A percentile compares a stretch with the other conserved stretches of the same genome.
phyloP scores from a whole-genome alignment of 1,140 invertebrate genomes.

The Ceratosolen fusciceps region DNA sequence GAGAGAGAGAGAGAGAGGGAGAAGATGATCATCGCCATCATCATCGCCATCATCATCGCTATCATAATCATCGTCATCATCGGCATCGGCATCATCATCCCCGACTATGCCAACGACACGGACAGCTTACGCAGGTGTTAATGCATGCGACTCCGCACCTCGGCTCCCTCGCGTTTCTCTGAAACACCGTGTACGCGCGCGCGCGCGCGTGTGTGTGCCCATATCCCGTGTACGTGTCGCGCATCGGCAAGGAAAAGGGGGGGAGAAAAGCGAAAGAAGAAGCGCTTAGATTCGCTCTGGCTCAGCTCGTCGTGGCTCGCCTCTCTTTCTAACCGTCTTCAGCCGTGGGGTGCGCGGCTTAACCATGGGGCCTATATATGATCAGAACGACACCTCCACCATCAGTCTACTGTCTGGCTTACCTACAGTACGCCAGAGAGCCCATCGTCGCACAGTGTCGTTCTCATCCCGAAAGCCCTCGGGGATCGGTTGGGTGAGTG shows the following conservation, averaged over 20 bases:
- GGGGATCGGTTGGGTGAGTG: slow-evolving; percentile 65
- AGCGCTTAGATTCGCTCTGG: slow-evolving; percentile 42
- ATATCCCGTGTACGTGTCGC: not conserved
- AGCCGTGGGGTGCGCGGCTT: slow-evolving; percentile 24
- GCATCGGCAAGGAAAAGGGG: not conserved
- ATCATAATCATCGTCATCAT: slow-evolving; percentile 14
- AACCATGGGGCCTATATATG: slow-evolving; percentile 63
- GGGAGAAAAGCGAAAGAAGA: slow-evolving; percentile 22
- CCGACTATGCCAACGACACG: slow-evolving; percentile 19
- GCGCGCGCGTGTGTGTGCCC: not conserved
- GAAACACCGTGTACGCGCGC: not conserved
- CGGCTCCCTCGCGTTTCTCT: no score
- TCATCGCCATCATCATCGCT: slow-evolving; percentile 35
- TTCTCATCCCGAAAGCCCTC: slow-evolving; percentile 42
- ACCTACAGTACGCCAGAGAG: slow-evolving; percentile 51
- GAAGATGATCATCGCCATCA: slow-evolving; percentile 23
- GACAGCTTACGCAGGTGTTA: no score
- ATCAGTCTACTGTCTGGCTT: slow-evolving; percentile 68
- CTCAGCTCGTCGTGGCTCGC: not conserved
- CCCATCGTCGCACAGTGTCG: slow-evolving; percentile 19
- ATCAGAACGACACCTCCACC: slow-evolving; percentile 63
- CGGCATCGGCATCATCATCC: slow-evolving; percentile 22
- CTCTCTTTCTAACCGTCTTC: slow-evolving; percentile 52
- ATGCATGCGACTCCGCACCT: no score
- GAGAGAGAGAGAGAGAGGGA: not conserved